Conservation (phyloP, 2,113 vertebrate genomes). For the Raja brachyura region DNA sequence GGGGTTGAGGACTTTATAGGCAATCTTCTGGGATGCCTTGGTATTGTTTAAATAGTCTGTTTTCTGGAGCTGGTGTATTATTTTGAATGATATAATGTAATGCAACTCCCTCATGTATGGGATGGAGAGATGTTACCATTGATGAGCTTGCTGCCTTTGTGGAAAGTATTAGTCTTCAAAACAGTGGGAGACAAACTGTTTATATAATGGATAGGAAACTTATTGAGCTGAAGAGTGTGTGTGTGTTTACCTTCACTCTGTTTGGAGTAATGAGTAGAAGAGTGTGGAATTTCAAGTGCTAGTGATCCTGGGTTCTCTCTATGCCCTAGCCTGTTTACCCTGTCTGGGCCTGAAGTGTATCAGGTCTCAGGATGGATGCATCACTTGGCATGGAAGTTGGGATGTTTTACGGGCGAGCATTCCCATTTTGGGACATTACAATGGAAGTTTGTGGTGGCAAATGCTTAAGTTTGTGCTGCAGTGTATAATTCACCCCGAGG, state of each 20-base stretch:
- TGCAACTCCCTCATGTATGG: not conserved
- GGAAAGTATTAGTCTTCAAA: not conserved
- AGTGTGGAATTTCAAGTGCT: not conserved
- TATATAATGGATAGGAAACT: constrained; percentile 8
- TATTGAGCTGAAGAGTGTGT: not conserved
- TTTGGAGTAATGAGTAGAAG: not conserved
- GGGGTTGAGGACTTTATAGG: no score
- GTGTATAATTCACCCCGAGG: not conserved
- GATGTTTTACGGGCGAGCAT: not conserved
- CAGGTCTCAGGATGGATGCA: no score
- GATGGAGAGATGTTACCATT: not conserved
- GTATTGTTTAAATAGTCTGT: not conserved
- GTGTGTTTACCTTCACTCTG: not conserved
- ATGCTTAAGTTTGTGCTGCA: not conserved
- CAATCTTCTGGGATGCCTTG: not conserved
- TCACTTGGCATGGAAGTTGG: not conserved
- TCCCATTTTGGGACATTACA: not conserved
- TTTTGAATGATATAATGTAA: not conserved
- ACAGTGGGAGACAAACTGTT: not conserved
- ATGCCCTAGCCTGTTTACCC: not conserved
- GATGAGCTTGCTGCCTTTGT: not conserved
- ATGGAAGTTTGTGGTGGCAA: not conserved
- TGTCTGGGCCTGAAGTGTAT: not conserved
- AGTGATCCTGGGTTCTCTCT: not conserved
- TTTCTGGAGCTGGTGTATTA: not conserved